These are phyloP conservation scores for Micronycteris hirsuta DNA, from an alignment of 2,113 vertebrate genomes.

Conservation along the genomic window DNA sequence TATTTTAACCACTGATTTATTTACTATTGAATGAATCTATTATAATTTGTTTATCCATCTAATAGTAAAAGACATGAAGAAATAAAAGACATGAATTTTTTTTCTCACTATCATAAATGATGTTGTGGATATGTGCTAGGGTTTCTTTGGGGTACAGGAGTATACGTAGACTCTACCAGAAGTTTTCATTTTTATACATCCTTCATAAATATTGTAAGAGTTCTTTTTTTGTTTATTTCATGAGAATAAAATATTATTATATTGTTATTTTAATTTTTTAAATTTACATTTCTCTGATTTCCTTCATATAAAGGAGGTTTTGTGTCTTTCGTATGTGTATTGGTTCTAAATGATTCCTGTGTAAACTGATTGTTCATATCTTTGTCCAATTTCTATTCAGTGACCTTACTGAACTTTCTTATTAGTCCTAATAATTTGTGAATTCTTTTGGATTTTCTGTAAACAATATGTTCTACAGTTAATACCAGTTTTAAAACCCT, in stretches of 20 bases:
- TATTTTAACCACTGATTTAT: not conserved
- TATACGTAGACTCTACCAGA: not conserved
- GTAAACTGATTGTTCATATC: not conserved
- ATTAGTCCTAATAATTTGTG: not conserved
- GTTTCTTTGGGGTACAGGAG: not conserved
- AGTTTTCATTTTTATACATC: not conserved
- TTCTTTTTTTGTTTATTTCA: not conserved
- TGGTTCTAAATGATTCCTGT: not conserved
- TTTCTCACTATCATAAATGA: not conserved
- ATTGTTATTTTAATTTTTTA: not conserved
- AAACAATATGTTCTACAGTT: not conserved
- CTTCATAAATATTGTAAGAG: not conserved
- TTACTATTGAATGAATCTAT: not conserved
- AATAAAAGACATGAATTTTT: not conserved
- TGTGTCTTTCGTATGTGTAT: not conserved
- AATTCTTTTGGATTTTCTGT: not conserved
- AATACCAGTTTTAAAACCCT: not conserved
- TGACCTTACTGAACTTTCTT: not conserved
- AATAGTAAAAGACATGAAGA: not conserved
- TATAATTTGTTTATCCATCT: not conserved
- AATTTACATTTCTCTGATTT: not conserved
- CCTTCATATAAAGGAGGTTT: not conserved
- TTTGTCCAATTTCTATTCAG: not conserved
- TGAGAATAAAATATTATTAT: not conserved
- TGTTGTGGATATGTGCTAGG: not conserved